Evolutionary conservation across 2,888 invertebrate species (phyloP), one percentile per base, ranked within the genome.

Genomic region (Notodonta dromedarius): DNA sequence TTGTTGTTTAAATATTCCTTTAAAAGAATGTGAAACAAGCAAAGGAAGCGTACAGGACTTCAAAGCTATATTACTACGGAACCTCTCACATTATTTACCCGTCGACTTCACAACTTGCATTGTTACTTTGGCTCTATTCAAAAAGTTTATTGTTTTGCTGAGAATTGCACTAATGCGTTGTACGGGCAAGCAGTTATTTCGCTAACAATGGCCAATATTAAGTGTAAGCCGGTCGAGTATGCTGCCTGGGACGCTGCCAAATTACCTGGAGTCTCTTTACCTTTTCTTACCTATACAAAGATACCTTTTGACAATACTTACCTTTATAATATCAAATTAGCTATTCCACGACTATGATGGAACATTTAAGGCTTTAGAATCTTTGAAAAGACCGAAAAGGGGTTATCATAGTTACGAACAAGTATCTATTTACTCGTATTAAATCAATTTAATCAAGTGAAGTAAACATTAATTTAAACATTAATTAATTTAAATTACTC

Each of bases 41-140:
- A 13, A 46, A 5, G 46, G 46, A 46, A 46, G 13, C n/a, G n/a
- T 46, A n/a, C 13, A n/a, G 5, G n/a, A n/a, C n/a, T n/a, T n/a
- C 42, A 42, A 11, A 42, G 46, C 12, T 5, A 11, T 42, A 32
- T 4, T 35, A 12, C 40, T 62, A 63, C 75, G 57, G 73, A 74
- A 68, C 75, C 61, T 16, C 13, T 7, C 6, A 3, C 7, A 24
- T 7, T 24, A 51, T 56, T 56, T 24, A 50, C 24, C 32, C 44
- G 52, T 24, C 12, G 14, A 44, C 56, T 52, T 4, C 8, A 14
- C 54, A 54, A 6, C 52, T 44, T 32, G 53, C 60, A 66, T 73
- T 74, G 76, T 75, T 73, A 57, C 63, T 59, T 32, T 12, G 56
- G 53, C 58, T 59, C 58, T 63, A 73, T 76, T 75, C 71, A 69